Base-by-base conservation (phyloP, 2,888 invertebrate genomes). In the Nymphalis urticae region DNA sequence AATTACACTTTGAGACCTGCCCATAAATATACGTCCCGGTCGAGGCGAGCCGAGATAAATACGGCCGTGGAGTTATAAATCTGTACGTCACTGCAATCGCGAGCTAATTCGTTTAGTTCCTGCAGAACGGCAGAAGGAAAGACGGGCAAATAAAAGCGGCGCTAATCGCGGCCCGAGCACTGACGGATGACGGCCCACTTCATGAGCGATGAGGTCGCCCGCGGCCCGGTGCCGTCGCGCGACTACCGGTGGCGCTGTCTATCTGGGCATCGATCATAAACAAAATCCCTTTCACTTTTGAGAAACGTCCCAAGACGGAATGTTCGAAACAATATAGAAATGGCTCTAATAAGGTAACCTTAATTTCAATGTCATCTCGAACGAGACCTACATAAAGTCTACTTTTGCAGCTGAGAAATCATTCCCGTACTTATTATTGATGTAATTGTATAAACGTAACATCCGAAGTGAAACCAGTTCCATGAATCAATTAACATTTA, bases 11-110 rank as follows among this genome's bases (percentile, higher is more conserved):
- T 48, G 62, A 72, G 66, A 65, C 62, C 53, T 68, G 62, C 58
- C 53, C 66, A 68, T 72, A 68, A 70, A 72, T 70, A 72, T 53
- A 66, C 64, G 72, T 68, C 70, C 56, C 66, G 32, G 58, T 36
- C n/a, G 67, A 56, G 58, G 50, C 32, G 36, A 62, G 54, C 48
- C 56, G 66, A 69, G 71, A 69, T 71, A 69, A 69, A 73, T 69
- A 59, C 62, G 47, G 67, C 13, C 62, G 67, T 50, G 64, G 48
- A 62, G 63, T 66, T 68, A 68, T 72, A 72, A 72, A 68, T 72
- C 70, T 68, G 61, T 54, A 53, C 68, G 66, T 69, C 65, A 67
- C 21, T 54, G 66, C 66, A 66, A 69, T 66, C 58, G 70, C 60
- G 62, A 47, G 70, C 64, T 68, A 68, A 68, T 68, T 68, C 64